Conservation (phyloP, 2,888 invertebrate species). For the Cartodere bifasciata region DNA sequence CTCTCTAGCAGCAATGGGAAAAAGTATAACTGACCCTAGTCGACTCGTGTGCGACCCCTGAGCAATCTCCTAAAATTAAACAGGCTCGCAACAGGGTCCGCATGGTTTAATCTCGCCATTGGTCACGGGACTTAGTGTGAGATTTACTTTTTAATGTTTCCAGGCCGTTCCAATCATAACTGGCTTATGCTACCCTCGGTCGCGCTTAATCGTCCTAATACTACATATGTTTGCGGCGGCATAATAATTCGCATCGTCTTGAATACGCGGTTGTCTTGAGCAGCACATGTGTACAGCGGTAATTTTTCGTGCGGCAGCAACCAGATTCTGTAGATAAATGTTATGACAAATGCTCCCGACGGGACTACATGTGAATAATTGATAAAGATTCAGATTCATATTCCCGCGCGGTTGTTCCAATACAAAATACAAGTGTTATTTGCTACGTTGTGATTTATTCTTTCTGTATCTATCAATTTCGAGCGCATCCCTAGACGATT, state of each 20-base stretch:
- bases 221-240: no score
- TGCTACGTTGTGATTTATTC: slow-evolving; percentile 26
- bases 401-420: slow-evolving; percentile 25
- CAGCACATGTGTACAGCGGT: slow-evolving; percentile 10
- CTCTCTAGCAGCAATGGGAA: no score
- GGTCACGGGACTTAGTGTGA: slow-evolving; percentile 33
- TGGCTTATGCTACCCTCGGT: no score
- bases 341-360: slow-evolving; percentile 24
- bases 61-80: slow-evolving; percentile 31
- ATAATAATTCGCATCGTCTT: no score
- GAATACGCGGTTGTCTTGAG: no score
- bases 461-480: slow-evolving; percentile 26
- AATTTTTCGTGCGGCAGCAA: slow-evolving; percentile 22
- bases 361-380: slow-evolving; percentile 31
- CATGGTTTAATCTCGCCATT: slow-evolving; percentile 34
- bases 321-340: slow-evolving; percentile 24
- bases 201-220: no score
- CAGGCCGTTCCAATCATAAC: slow-evolving; percentile 31
- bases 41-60: slow-evolving; percentile 16
- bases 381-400: slow-evolving; percentile 31
- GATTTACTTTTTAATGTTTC: slow-evolving; percentile 36
- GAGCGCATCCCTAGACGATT: slow-evolving; percentile 17
- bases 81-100: slow-evolving; percentile 30
- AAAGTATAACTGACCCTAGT: slow-evolving; percentile 18
- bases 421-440: slow-evolving; percentile 20